Conservation (phyloP, 2,113 vertebrate genomes). For the Muntiacus reevesi region DNA sequence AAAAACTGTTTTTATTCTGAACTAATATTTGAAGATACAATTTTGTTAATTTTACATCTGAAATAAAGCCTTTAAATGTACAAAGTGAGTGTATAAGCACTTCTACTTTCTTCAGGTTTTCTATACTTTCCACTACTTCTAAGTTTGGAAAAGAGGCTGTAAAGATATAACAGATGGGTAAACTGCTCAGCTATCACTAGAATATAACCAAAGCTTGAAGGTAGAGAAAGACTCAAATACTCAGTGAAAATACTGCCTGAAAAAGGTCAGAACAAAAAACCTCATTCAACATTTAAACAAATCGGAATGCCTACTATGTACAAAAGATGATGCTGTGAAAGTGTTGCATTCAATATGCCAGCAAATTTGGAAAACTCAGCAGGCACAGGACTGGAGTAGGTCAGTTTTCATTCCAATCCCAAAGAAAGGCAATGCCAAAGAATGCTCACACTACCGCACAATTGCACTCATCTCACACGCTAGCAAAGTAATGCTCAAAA, state of each 20-base stretch:
- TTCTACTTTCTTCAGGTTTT: background rate
- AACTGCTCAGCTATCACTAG: background rate
- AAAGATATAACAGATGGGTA: background rate
- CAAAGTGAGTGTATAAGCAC: conserved; percentile 27
- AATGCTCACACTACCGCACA: background rate
- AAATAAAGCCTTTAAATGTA: conserved; percentile 68
- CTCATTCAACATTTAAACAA: background rate
- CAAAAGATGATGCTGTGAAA: background rate
- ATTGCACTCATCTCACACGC: background rate
- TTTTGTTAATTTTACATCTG: conserved; percentile 58
- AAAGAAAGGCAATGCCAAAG: background rate
- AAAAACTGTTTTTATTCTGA: conserved; percentile 69
- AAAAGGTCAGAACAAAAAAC: background rate
- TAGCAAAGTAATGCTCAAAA: background rate
- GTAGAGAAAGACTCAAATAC: background rate
- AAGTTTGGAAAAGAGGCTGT: background rate
- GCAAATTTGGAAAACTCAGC: background rate
- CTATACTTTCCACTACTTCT: background rate
- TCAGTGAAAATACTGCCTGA: background rate
- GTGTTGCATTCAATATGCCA: background rate
- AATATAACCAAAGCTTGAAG: background rate
- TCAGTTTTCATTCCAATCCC: background rate
- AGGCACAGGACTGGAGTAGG: background rate
- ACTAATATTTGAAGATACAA: conserved; percentile 72
- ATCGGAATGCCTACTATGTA: background rate